Evolutionary conservation across 2,113 vertebrate species (phyloP).

Genomic region (Pyxicephalus adspersus): DNA sequence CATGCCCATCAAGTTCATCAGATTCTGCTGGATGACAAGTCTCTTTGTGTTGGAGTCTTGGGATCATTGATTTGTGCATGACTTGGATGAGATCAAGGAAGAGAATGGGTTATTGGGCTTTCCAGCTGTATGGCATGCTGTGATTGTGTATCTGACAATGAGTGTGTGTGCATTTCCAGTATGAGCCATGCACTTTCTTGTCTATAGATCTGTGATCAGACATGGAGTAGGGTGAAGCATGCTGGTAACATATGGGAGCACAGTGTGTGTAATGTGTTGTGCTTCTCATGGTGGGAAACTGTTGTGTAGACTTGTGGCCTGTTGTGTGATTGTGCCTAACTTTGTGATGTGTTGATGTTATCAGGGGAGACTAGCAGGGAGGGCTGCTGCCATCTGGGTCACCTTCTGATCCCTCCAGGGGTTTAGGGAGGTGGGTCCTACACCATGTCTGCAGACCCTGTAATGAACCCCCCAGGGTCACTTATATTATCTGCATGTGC

Average conservation of each 20-base stretch:
- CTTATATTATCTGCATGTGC: too few relatives aligned
- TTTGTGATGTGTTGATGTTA: slow-evolving; percentile 21
- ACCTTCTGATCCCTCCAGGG: neutral
- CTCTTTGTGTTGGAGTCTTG: too few relatives aligned
- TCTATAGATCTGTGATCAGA: neutral
- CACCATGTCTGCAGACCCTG: neutral
- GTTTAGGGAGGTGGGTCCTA: too few relatives aligned
- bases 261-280: neutral
- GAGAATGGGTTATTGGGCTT: neutral
- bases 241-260: slow-evolving; percentile 15
- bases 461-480: too few relatives aligned
- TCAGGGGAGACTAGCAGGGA: neutral
- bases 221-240: neutral
- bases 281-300: neutral
- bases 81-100: too few relatives aligned
- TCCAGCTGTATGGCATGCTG: neutral
- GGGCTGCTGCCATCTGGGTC: slow-evolving; percentile 9
- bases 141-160: neutral
- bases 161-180: too few relatives aligned
- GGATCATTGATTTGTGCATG: too few relatives aligned
- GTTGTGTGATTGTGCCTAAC: neutral
- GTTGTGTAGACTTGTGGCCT: neutral
- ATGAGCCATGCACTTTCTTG: too few relatives aligned
- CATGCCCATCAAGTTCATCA: neutral
- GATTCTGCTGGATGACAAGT: neutral